Evolutionary conservation across 2,888 invertebrate species (phyloP).

Genomic region (Xiphydria camelus): DNA sequence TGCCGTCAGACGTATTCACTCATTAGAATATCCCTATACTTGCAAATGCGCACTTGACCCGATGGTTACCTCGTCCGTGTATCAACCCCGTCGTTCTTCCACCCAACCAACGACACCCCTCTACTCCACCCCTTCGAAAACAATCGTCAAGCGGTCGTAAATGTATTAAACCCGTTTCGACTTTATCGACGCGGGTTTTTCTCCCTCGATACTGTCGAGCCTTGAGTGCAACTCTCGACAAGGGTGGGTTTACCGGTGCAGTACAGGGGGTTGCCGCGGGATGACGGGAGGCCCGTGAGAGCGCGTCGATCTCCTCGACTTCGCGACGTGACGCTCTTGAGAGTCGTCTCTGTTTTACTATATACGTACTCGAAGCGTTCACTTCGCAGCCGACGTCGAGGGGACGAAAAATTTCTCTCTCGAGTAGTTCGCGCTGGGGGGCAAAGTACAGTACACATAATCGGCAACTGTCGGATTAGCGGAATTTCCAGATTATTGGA

Average conservation of each 20-base stretch:
- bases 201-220: conserved; percentile 8
- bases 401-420: conserved; percentile 36
- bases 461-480: too few species aligned
- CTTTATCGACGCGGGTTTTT: too few species aligned
- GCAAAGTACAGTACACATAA: too few species aligned
- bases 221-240: conserved; percentile 8
- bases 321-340: too few species aligned
- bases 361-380: conserved; percentile 29
- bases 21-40: too few species aligned
- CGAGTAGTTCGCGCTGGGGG: too few species aligned
- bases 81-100: not conserved
- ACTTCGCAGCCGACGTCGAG: conserved; percentile 31
- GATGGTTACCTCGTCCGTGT: conserved; percentile 2
- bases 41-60: not conserved
- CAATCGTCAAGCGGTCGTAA: conserved; percentile 44
- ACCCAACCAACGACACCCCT: not conserved
- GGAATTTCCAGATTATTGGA: too few species aligned
- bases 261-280: not conserved
- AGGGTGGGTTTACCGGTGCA: too few species aligned
- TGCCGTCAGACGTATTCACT: too few species aligned
- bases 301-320: conserved; percentile 14
- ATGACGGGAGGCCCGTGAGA: not conserved
- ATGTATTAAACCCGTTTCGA: conserved; percentile 39
- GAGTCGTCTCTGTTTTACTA: too few species aligned
- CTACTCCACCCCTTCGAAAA: too few species aligned